Percentiles rank a stretch among this genome's conserved stretches.
Evolutionary conservation across 2,888 invertebrate species (phyloP).

Genomic region (Stictocephala bisonia): DNA sequence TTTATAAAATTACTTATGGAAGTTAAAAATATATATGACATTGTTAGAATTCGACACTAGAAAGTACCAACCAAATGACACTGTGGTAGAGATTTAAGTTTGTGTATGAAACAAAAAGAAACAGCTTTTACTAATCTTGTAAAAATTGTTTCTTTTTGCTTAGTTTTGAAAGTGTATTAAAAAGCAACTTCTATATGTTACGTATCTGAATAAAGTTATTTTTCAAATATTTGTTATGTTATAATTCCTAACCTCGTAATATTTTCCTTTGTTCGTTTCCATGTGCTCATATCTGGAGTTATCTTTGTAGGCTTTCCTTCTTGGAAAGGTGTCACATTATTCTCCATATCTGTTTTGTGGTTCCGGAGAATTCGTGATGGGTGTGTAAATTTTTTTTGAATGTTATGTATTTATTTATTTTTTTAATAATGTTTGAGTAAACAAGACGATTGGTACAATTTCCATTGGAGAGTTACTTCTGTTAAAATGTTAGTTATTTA

Average conservation of each 20-base stretch:
- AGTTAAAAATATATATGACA: neutral
- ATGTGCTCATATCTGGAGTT: slow-evolving; percentile 25
- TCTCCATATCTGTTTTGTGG: too few species aligned
- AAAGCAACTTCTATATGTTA: neutral
- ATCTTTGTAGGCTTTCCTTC: neutral
- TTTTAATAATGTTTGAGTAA: too few species aligned
- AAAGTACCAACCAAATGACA: neutral
- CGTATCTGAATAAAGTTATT: neutral
- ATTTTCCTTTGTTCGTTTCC: slow-evolving; percentile 28
- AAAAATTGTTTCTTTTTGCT: slow-evolving; percentile 3
- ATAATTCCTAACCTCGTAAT: slow-evolving; percentile 34
- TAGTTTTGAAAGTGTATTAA: slow-evolving; percentile 15
- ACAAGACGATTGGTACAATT: too few species aligned
- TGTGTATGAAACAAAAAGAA: slow-evolving; percentile 26
- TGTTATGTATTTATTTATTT: too few species aligned
- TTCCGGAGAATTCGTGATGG: too few species aligned
- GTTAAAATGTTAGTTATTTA: too few species aligned
- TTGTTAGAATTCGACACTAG: neutral
- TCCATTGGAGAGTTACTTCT: too few species aligned
- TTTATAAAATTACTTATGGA: slow-evolving; percentile 11
- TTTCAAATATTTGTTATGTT: neutral
- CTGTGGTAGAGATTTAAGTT: neutral
- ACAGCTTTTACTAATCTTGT: slow-evolving; percentile 8
- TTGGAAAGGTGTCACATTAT: too few species aligned
- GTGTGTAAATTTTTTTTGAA: too few species aligned